A percentile compares a stretch with the other conserved stretches of the same genome.
Evolutionary conservation across 2,888 invertebrate species (phyloP).

Genomic region (Scaptomyza tumidula): DNA sequence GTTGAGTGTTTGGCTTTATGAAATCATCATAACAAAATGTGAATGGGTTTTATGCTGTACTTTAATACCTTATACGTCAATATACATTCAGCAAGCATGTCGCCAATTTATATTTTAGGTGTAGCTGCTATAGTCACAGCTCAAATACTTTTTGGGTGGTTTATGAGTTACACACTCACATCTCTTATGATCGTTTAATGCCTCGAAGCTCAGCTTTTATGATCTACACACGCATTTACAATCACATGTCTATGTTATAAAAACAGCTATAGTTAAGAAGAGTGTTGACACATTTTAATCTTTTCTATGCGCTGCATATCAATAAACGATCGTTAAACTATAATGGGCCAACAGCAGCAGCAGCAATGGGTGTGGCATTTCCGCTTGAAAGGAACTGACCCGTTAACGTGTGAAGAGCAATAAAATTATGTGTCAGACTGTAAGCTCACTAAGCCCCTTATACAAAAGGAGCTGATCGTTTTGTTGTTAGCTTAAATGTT

Average conservation of each 20-base stretch:
- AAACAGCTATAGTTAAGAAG: slow-evolving; percentile 53
- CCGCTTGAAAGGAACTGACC: slow-evolving; percentile 55
- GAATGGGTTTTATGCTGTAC: slow-evolving; percentile 75
- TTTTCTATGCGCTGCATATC: slow-evolving; percentile 50
- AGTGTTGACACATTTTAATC: slow-evolving; percentile 70
- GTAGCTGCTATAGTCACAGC: slow-evolving; percentile 5
- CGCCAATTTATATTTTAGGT: slow-evolving; percentile 10
- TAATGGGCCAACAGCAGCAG: slow-evolving; percentile 30
- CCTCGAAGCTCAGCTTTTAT: slow-evolving; percentile 47
- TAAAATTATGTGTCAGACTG: slow-evolving; percentile 55
- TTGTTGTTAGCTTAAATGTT: slow-evolving; percentile 39
- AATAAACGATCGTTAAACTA: slow-evolving; percentile 69
- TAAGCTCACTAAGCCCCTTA: slow-evolving; percentile 36
- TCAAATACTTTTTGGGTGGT: slow-evolving; percentile 69
- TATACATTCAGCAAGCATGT: slow-evolving; percentile 24
- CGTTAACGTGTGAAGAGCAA: slow-evolving; percentile 30
- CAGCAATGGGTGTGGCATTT: slow-evolving; percentile 66
- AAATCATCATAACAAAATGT: slow-evolving; percentile 73
- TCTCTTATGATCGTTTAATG: slow-evolving; percentile 10
- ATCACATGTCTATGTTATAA: slow-evolving; percentile 43
- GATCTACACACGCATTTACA: slow-evolving; percentile 55
- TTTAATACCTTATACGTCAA: slow-evolving; percentile 53
- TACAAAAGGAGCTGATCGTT: slow-evolving; percentile 41
- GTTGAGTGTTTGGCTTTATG: slow-evolving; percentile 52
- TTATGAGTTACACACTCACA: slow-evolving; percentile 48